These are phyloP conservation scores for Prochilodus magdalenae DNA, from an alignment of 2,113 vertebrate species.

Conservation along the genomic window DNA sequence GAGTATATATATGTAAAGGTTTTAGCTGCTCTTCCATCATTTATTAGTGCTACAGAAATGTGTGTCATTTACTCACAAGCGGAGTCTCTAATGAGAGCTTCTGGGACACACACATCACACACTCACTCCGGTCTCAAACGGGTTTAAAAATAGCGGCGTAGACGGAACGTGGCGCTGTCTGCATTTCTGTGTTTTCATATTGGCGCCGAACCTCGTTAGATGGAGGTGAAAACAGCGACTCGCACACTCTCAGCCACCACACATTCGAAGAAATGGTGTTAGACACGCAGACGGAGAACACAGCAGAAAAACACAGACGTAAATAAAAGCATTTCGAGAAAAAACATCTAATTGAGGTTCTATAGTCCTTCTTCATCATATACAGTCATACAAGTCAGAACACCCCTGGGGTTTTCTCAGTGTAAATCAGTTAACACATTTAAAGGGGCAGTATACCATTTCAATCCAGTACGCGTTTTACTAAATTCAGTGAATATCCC, in stretches of 20 bases:
- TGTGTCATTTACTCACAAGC: slow-evolving; percentile 1
- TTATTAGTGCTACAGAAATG: neutral
- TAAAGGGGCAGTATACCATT: too few species aligned
- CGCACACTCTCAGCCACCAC: neutral
- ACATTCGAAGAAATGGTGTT: neutral
- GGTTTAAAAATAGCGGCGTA: neutral
- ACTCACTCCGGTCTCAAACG: neutral
- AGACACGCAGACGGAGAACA: neutral
- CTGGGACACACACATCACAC: neutral
- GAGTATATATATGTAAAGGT: neutral
- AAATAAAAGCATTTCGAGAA: too few species aligned
- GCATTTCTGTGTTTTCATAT: slow-evolving; percentile 36
- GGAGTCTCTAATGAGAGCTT: neutral
- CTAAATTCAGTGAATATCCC: too few species aligned
- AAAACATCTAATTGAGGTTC: too few species aligned
- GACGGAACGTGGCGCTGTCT: neutral
- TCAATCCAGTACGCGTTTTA: too few species aligned
- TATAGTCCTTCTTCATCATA: too few species aligned
- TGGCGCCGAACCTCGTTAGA: slow-evolving; percentile 56
- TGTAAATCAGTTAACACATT: too few species aligned
- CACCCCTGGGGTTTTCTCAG: too few species aligned
- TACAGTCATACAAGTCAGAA: too few species aligned
- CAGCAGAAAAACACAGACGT: neutral
- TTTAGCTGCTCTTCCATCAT: neutral
- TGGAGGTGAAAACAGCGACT: slow-evolving; percentile 54